Evolutionary conservation across 1,140 invertebrate species (phyloP), one percentile per base, ranked within the genome.

Genomic region (Kradibia gibbosae): DNA sequence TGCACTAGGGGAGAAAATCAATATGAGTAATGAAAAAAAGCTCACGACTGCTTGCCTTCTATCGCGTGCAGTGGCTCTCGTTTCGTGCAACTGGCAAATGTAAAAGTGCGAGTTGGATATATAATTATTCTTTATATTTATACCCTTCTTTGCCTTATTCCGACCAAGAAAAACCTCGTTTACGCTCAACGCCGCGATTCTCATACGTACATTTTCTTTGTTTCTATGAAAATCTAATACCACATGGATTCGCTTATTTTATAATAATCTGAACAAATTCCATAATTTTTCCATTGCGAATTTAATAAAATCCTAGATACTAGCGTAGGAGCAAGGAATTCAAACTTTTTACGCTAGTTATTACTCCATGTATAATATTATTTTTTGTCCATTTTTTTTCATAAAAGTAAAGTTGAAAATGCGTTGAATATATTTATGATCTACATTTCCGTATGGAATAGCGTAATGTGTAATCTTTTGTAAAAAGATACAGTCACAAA

Each of bases 51-150:
- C 10, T 75, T 39, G 42, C 28, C n/a, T 48, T 76, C 34, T 4
- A 8, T 76, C 55, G 74, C 75, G 42, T 62, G 75, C 42, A 45
- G 15, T 31, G 11, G n/a, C 17, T 65, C 45, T 10, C n/a, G 28
- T 39, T 67, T 45, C 28, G 60, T 25, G 62, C 34, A 39, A 39
- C 36, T 28, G n/a, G 25, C 7, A 10, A 53, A 31, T 25, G 7
- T 25, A 15, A 77, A 67, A 77, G 60, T 65, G 57, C 60, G 75
- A 65, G 42, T 77, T 77, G 5, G 7, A 50, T 48, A n/a, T 28
- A 77, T 77, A 77, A 77, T 77, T 34, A 50, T 65, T 73, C 36
- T 13, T 22, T 67, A 67, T 39, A 39, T n/a, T 67, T 39, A 39
- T 39, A 8, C 11, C 34, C n/a, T 67, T 39, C 34, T n/a, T 67